Evolutionary conservation across 2,888 invertebrate genomes (phyloP).

Genomic region (Hypena proboscidalis): DNA sequence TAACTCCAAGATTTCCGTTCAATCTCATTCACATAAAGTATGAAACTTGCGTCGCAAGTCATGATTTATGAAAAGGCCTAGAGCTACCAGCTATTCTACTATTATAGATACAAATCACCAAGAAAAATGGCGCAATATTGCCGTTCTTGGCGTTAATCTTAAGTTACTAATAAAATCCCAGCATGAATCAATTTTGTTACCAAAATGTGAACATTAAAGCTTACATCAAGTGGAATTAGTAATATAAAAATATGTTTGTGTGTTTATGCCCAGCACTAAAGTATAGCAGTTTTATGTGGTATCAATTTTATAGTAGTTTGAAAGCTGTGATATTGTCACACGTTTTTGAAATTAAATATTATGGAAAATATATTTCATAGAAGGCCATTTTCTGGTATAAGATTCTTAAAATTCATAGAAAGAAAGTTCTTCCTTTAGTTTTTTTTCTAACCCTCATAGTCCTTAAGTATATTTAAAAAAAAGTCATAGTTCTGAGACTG

Average conservation of each 20-base stretch:
- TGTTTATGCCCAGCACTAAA: constrained; percentile 7
- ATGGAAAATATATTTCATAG: no score
- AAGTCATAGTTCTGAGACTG: no score
- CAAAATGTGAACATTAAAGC: constrained; percentile 3
- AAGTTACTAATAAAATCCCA: constrained; percentile 8
- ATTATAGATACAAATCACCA: constrained; percentile 11
- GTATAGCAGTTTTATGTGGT: background rate
- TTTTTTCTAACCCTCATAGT: no score
- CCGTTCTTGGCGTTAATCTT: constrained; percentile 2
- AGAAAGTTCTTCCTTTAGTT: no score
- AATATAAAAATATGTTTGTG: background rate
- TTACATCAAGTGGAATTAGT: background rate
- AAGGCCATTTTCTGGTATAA: no score
- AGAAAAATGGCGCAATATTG: constrained; percentile 14
- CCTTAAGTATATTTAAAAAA: no score
- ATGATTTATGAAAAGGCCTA: constrained; percentile 25
- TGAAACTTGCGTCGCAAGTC: constrained; percentile 5
- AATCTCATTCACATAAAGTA: constrained; percentile 7
- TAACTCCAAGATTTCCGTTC: background rate
- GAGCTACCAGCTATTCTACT: constrained; percentile 21
- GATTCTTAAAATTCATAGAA: no score
- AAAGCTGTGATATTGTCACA: no score
- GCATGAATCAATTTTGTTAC: constrained; percentile 5
- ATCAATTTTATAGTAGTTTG: background rate
- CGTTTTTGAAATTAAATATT: no score